These are phyloP conservation scores for Pelobates cultripes DNA, from an alignment of 2,797 vertebrate species.

Conservation along the genomic window DNA sequence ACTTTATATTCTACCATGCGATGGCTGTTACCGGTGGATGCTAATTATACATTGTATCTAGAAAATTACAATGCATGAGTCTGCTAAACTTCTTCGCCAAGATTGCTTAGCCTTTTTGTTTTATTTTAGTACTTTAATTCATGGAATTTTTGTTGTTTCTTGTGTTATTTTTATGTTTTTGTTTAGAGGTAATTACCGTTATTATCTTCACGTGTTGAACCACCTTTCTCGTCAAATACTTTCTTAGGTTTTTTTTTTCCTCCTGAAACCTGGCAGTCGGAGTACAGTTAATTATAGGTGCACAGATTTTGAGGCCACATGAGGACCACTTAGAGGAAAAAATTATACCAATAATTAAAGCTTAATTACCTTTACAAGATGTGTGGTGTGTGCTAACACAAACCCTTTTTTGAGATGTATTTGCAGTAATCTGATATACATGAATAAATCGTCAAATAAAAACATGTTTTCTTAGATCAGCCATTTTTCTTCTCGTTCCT, in stretches of 20 bases:
- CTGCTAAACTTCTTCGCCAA: too few species aligned
- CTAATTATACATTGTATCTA: too few species aligned
- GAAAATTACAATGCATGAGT: too few species aligned
- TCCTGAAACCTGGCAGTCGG: neutral
- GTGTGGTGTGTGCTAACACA: neutral
- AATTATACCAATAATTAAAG: conserved; percentile 7
- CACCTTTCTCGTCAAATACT: neutral
- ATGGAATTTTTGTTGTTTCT: neutral
- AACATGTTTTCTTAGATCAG: too few species aligned
- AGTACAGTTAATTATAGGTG: neutral
- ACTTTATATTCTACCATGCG: too few species aligned
- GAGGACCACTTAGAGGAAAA: neutral
- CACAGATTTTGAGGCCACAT: neutral
- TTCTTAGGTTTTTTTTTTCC: neutral
- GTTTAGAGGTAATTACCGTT: neutral
- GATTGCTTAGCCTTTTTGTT: neutral
- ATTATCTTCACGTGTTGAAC: neutral
- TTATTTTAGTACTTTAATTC: neutral
- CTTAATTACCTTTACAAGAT: neutral
- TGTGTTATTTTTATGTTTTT: neutral
- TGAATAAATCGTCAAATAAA: too few species aligned
- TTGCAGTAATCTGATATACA: neutral
- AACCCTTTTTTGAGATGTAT: too few species aligned
- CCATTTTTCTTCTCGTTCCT: too few species aligned
- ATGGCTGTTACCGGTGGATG: too few species aligned